phyloP scores from a whole-genome alignment of 2,797 vertebrate genomes.

The Rhincodon typus region DNA sequence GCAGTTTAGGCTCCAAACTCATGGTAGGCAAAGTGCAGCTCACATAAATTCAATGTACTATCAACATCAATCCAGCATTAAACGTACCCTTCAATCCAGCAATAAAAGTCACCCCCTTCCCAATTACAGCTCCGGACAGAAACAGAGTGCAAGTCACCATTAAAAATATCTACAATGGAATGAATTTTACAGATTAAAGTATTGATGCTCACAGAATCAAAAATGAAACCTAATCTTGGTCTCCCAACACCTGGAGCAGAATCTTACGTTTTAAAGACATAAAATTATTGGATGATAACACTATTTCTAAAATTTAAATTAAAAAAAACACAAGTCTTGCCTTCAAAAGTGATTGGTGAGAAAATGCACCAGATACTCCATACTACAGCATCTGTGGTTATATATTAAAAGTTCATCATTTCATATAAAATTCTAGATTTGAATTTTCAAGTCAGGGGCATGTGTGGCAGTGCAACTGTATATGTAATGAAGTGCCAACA shows the following conservation, averaged over 20 bases:
- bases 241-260: not conserved
- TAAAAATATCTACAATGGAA: not conserved
- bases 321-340: not conserved
- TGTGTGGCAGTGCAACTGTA: not conserved
- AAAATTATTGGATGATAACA: conserved; percentile 20
- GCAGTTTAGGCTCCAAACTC: not conserved
- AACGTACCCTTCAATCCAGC: not conserved
- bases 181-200: not conserved
- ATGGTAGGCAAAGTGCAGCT: not conserved
- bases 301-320: not conserved
- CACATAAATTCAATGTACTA: not conserved
- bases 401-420: not conserved
- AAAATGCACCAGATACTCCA: not conserved
- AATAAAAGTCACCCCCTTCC: too few relatives aligned
- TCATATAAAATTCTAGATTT: not conserved
- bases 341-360: not conserved
- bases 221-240: not conserved
- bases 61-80: not conserved
- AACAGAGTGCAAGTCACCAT: not conserved
- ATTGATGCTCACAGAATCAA: not conserved
- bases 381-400: not conserved
- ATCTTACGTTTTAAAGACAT: not conserved
- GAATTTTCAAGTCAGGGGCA: not conserved
- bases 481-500: not conserved
- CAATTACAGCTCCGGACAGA: not conserved